phyloP scores from a whole-genome alignment of 2,888 invertebrate species.

The Cenopis cana region DNA sequence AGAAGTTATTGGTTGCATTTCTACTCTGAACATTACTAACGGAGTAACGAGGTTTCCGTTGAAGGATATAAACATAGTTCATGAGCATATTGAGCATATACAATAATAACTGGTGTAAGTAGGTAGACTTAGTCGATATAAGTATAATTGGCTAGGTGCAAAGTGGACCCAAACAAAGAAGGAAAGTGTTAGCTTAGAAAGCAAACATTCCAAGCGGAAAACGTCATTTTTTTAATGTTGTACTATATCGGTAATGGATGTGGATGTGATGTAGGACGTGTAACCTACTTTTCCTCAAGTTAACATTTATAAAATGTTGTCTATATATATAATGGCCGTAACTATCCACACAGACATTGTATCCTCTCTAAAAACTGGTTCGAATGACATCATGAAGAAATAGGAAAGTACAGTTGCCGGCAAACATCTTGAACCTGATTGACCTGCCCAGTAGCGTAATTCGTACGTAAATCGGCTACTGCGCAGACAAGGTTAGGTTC shows the following conservation, averaged over 20 bases:
- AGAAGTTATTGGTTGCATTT: background rate
- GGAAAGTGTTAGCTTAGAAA: conserved; percentile 19
- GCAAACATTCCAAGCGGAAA: background rate
- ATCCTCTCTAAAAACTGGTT: too few relatives aligned
- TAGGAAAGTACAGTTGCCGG: too few relatives aligned
- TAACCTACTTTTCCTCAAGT: too few relatives aligned
- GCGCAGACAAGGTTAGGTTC: too few relatives aligned
- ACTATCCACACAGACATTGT: too few relatives aligned
- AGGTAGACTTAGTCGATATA: background rate
- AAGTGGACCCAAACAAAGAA: conserved; percentile 12
- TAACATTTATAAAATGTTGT: too few relatives aligned
- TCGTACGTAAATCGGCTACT: too few relatives aligned
- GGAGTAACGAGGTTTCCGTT: background rate
- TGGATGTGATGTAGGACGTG: too few relatives aligned
- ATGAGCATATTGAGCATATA: background rate
- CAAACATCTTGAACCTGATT: too few relatives aligned
- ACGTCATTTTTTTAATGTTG: background rate
- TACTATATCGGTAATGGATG: background rate
- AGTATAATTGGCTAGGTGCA: conserved; percentile 6
- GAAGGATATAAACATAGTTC: background rate
- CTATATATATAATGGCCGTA: too few relatives aligned
- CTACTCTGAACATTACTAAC: background rate
- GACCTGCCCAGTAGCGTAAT: too few relatives aligned
- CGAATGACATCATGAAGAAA: too few relatives aligned
- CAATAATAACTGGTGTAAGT: background rate